These are phyloP conservation scores for Gallinago media DNA, from an alignment of 2,113 vertebrate genomes.

Conservation along the genomic window DNA sequence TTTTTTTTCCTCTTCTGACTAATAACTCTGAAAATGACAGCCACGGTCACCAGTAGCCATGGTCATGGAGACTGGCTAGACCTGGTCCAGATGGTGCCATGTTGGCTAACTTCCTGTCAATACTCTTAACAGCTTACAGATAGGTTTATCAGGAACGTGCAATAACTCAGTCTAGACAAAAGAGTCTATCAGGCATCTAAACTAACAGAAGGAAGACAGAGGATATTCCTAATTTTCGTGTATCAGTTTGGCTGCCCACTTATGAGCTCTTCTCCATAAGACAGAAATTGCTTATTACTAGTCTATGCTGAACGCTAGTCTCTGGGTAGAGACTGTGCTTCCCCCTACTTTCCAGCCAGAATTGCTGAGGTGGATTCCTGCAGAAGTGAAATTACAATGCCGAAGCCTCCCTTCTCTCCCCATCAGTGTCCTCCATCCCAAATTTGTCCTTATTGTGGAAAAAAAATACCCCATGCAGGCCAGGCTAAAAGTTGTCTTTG, in stretches of 20 bases:
- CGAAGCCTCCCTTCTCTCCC: not conserved
- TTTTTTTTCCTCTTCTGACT: constrained; percentile 18
- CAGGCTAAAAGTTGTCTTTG: not conserved
- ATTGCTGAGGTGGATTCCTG: not conserved
- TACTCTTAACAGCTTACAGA: constrained; percentile 73
- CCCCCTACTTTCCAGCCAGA: not conserved
- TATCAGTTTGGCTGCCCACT: not conserved
- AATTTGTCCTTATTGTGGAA: not conserved
- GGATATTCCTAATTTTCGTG: constrained; percentile 47
- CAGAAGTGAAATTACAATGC: not conserved
- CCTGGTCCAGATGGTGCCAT: constrained; percentile 60
- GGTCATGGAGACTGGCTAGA: constrained; percentile 45
- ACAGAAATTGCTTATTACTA: not conserved
- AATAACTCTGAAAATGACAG: not conserved
- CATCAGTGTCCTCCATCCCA: not conserved
- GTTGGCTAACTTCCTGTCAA: constrained; percentile 68
- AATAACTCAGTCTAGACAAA: constrained; percentile 66
- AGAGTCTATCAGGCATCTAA: constrained; percentile 39
- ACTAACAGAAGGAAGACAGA: constrained; percentile 63
- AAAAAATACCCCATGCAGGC: not conserved
- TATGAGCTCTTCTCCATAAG: not conserved
- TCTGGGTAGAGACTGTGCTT: not conserved
- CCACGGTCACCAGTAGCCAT: not conserved
- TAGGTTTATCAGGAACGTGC: constrained; percentile 47
- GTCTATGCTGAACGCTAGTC: not conserved